Percentiles rank a stretch among this genome's conserved stretches.
phyloP scores from a whole-genome alignment of 1,140 invertebrate species.

The Lasioglossum albipes region DNA sequence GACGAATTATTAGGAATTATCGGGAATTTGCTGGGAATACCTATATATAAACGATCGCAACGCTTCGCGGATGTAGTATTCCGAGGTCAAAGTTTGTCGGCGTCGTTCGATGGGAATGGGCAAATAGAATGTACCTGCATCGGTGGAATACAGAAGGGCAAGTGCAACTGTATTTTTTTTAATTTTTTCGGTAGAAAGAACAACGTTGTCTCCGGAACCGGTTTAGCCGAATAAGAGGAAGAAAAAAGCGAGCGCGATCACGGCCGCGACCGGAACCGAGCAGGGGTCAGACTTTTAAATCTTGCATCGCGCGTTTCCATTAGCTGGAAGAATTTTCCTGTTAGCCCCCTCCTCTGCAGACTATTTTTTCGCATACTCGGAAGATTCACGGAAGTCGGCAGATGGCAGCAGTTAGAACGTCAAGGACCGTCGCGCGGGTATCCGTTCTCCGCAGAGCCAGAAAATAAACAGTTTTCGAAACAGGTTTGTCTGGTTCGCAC shows the following conservation, averaged over 20 bases:
- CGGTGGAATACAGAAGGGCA: not conserved
- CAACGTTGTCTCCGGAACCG: too few relatives aligned
- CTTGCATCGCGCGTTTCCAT: not conserved
- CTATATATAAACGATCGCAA: too few relatives aligned
- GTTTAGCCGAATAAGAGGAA: too few relatives aligned
- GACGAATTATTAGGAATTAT: too few relatives aligned
- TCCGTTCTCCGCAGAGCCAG: not conserved
- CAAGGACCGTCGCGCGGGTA: not conserved
- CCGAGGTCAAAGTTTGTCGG: too few relatives aligned
- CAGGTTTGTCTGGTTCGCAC: constrained; percentile 30
- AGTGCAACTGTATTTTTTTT: not conserved
- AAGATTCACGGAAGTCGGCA: not conserved
- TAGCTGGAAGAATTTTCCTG: constrained; percentile 18
- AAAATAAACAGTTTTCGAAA: constrained; percentile 28
- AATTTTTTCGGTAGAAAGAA: not conserved
- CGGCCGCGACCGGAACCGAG: too few relatives aligned
- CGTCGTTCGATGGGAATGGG: not conserved
- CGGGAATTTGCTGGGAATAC: too few relatives aligned
- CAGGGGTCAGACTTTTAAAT: not conserved
- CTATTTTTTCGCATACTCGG: not conserved
- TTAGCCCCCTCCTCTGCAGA: not conserved
- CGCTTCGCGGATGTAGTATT: too few relatives aligned
- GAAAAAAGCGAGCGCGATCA: too few relatives aligned
- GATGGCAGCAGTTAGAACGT: constrained; percentile 32
- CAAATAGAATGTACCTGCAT: not conserved